Evolutionary conservation across 2,113 vertebrate genomes (phyloP), one percentile per base, ranked within the genome.

Genomic region (Megaceryle torquata): DNA sequence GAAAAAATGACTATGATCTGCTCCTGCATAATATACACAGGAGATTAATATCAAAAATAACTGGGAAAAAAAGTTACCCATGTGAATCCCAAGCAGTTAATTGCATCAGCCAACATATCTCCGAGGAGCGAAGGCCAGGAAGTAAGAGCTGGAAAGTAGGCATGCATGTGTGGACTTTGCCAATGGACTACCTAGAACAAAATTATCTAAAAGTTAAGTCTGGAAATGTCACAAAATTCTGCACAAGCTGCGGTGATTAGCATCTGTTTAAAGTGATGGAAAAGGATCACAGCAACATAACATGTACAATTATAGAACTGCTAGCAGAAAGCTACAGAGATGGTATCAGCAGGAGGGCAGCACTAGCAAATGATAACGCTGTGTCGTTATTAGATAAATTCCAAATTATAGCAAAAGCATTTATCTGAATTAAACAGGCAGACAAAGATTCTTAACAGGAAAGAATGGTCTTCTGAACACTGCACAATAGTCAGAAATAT

Each of bases 151-250:
- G 99, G 99, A 86, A 98, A 99, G 97, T 99, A 99, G 74, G 99
- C 99, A 1, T 99, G 99, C 99, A 99, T 99, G 61, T 99, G 98
- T 31, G 99, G 99, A 78, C 99, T 99, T 96, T 99, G 99, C 99
- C 99, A 99, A n/a, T 99, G 99, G 35, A 99, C 99, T 85, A 99
- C 98, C 99, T 99, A 95, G 61, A 67, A 94, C 4, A 96, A 97
- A 86, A 53, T 67, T 6, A 33, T 22, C 71, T 10, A 88, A 16
- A 93, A 84, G 50, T 90, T 37, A 67, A 59, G 41, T 31, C n/a
- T 56, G 67, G 46, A 91, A 86, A 67, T 0, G 13, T 61, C 51
- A 56, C 53, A 89, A 61, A 86, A 56, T 50, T 89, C 85, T 88
- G 17, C 59, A 79, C 1, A 1, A 87, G 31, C 50, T 44, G 10